Conservation (phyloP, 2,888 invertebrate species). For the Julus scanicus region DNA sequence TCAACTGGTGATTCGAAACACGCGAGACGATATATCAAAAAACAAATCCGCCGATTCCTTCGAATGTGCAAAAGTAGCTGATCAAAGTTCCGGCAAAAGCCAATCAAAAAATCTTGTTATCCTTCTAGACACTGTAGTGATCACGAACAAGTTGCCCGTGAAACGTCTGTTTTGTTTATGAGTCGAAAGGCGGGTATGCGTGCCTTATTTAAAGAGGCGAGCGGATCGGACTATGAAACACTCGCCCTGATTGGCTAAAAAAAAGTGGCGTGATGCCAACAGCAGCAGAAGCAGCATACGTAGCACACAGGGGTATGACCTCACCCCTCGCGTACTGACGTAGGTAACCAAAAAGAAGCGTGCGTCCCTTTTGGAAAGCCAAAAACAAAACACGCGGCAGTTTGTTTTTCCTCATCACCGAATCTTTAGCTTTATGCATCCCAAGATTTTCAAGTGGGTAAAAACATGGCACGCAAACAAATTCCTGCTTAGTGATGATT, state of each 20-base stretch:
- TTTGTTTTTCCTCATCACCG: background rate
- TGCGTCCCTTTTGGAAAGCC: no score
- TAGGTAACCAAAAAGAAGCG: background rate
- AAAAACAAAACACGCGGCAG: background rate
- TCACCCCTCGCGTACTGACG: background rate
- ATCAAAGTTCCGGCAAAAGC: background rate
- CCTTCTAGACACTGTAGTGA: background rate
- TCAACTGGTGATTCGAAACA: background rate
- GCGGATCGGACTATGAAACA: background rate
- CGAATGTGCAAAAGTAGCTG: background rate
- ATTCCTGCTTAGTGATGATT: no score
- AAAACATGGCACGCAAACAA: no score
- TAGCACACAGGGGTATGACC: background rate
- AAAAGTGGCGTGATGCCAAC: constrained; percentile 47
- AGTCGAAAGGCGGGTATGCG: background rate
- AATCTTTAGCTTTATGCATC: no score
- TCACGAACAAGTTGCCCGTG: background rate
- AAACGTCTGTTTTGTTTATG: background rate
- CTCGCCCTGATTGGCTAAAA: background rate
- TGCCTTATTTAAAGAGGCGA: constrained; percentile 24
- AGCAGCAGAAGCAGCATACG: background rate
- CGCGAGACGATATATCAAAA: background rate
- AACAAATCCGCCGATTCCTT: background rate
- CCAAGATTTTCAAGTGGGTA: no score
- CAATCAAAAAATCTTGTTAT: background rate